Percentiles rank a stretch among this genome's conserved stretches.
These are phyloP conservation scores for Diadophis punctatus DNA, from an alignment of 2,113 vertebrate genomes.

Conservation along the genomic window DNA sequence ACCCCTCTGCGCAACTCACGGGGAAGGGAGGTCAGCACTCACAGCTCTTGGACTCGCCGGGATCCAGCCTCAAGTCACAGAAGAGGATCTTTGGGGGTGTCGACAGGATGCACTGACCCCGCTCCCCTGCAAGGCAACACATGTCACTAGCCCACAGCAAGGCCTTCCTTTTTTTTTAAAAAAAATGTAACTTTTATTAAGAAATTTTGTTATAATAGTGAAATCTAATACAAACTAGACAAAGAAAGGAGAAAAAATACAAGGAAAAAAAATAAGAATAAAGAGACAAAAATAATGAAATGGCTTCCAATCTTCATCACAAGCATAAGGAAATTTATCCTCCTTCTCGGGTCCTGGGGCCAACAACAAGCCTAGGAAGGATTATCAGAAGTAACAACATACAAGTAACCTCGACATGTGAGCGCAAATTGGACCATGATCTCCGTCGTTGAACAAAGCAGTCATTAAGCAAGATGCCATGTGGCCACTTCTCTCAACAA, in stretches of 20 bases:
- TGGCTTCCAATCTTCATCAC: not conserved
- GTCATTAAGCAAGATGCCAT: not conserved
- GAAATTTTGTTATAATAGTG: not conserved
- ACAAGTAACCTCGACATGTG: not conserved
- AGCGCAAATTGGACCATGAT: not conserved
- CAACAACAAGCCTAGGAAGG: not conserved
- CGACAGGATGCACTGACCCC: conserved; percentile 95
- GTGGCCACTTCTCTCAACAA: not conserved
- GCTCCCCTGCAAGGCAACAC: conserved; percentile 77
- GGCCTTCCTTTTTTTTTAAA: not conserved
- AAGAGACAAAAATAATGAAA: not conserved
- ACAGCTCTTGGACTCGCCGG: conserved; percentile 91
- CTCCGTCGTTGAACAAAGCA: not conserved
- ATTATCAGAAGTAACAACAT: not conserved
- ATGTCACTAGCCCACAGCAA: fast-evolving
- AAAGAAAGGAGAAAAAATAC: not conserved
- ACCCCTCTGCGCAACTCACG: fast-evolving
- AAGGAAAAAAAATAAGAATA: not conserved
- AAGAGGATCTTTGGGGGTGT: conserved; percentile 97
- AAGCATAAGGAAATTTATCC: not conserved
- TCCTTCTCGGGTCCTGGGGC: not conserved
- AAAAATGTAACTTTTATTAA: not conserved
- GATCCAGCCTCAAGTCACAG: conserved; percentile 92
- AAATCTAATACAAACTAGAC: not conserved
- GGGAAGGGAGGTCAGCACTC: conserved; percentile 40